A percentile compares a stretch with the other conserved stretches of the same genome.
Conservation (phyloP, 2,113 vertebrate species). For the Rynchops niger region DNA sequence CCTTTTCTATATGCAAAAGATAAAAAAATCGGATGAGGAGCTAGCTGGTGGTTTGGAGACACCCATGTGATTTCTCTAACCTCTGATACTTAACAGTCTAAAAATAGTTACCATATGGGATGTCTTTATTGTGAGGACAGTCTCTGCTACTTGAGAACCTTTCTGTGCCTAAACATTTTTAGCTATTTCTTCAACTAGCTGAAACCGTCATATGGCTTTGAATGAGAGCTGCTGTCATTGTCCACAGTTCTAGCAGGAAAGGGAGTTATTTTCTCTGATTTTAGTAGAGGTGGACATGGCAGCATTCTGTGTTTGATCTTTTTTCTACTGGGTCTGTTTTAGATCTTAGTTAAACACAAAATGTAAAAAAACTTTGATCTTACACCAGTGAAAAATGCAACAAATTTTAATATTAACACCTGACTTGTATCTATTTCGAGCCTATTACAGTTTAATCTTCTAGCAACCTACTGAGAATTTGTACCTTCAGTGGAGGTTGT, state of each 20-base stretch:
- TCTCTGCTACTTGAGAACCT: slow-evolving; percentile 31
- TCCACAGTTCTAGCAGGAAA: background rate
- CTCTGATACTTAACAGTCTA: slow-evolving; percentile 37
- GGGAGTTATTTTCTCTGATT: background rate
- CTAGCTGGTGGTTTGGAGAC: background rate
- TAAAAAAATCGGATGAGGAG: slow-evolving; percentile 28
- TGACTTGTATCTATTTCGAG: background rate
- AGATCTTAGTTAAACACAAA: background rate
- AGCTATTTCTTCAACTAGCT: slow-evolving; percentile 1
- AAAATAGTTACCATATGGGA: slow-evolving; percentile 58
- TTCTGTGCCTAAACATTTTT: slow-evolving; percentile 37
- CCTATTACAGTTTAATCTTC: background rate
- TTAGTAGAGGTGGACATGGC: background rate
- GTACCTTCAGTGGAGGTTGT: background rate
- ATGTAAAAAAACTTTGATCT: background rate
- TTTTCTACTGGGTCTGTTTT: background rate
- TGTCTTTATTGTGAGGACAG: slow-evolving; percentile 38
- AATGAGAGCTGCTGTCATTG: slow-evolving; percentile 1
- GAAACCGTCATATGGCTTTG: background rate
- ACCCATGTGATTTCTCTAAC: slow-evolving; percentile 50
- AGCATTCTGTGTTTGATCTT: background rate
- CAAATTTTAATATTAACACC: background rate
- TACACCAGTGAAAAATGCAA: background rate
- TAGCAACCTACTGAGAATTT: background rate
- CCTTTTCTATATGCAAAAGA: background rate